These are phyloP conservation scores for Stegana nigrithorax DNA, from an alignment of 2,888 invertebrate species.

Conservation along the genomic window DNA sequence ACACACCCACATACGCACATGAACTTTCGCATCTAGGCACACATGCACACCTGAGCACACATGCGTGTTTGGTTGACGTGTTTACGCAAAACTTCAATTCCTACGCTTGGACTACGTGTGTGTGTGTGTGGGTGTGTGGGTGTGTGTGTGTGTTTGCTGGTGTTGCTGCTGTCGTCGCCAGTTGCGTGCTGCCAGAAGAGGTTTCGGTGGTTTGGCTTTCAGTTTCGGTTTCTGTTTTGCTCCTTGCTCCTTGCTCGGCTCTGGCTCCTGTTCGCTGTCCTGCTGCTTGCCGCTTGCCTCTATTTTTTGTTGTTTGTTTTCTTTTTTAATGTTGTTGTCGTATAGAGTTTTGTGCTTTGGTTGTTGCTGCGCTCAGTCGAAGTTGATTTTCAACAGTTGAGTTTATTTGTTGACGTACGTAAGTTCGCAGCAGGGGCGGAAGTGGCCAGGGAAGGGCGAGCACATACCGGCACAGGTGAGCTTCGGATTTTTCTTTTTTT, in stretches of 20 bases:
- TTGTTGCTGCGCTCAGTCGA: no score
- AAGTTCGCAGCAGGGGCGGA: constrained; percentile 8
- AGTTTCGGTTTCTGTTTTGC: constrained; percentile 7
- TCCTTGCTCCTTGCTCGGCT: not conserved
- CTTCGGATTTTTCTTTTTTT: constrained; percentile 36
- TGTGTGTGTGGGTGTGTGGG: not conserved
- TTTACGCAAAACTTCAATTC: constrained; percentile 27
- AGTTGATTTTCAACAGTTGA: constrained; percentile 60
- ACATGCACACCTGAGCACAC: not conserved
- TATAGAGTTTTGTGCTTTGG: constrained; percentile 15
- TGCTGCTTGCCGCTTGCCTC: not conserved
- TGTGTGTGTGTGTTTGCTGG: not conserved
- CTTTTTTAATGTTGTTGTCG: not conserved
- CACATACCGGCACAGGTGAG: constrained; percentile 51
- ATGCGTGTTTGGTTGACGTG: not conserved
- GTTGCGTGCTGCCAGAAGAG: constrained; percentile 13
- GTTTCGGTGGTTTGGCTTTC: constrained; percentile 16
- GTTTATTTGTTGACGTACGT: constrained; percentile 46
- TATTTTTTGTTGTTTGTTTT: not conserved
- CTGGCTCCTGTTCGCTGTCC: not conserved
- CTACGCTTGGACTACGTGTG: no score
- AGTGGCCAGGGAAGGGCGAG: no score
- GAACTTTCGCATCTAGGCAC: not conserved
- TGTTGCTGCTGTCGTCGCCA: not conserved
- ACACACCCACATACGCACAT: constrained; percentile 2